Evolutionary conservation across 2,797 vertebrate genomes (phyloP).

Genomic region (Schizopygopsis malacanthus): DNA sequence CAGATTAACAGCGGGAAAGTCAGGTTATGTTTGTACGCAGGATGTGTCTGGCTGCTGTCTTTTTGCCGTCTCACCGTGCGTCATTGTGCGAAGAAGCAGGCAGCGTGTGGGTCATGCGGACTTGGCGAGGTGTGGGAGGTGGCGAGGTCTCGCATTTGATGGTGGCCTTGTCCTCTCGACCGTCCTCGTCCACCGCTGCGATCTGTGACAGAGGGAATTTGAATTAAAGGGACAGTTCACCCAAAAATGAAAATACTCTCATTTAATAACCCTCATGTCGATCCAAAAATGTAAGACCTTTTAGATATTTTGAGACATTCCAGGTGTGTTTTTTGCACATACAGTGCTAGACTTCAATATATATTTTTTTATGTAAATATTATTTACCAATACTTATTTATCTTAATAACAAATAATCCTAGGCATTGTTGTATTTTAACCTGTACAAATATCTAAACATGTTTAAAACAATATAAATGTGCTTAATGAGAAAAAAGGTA

Average conservation of each 20-base stretch:
- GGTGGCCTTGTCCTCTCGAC: conserved; percentile 96
- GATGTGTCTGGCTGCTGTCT: neutral
- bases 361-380: too few species aligned
- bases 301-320: neutral
- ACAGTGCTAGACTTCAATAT: neutral
- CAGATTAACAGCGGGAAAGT: conserved; percentile 4
- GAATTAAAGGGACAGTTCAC: neutral
- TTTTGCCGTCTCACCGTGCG: conserved; percentile 77
- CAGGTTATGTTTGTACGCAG: neutral
- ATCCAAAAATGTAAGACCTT: neutral
- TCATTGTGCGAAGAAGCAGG: conserved; percentile 97
- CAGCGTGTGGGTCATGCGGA: conserved; percentile 96
- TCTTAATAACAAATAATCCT: neutral
- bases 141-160: conserved; percentile 99
- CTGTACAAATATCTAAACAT: neutral
- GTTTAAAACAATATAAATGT: neutral
- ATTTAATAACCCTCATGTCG: neutral
- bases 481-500: neutral
- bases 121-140: conserved; percentile 90
- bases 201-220: conserved; percentile 76
- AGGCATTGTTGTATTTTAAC: neutral
- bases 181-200: conserved; percentile 95
- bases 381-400: neutral
- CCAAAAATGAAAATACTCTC: neutral
- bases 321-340: neutral